These are phyloP conservation scores for Artemia sinica DNA, from an alignment of 2,888 invertebrate genomes.

Conservation along the genomic window DNA sequence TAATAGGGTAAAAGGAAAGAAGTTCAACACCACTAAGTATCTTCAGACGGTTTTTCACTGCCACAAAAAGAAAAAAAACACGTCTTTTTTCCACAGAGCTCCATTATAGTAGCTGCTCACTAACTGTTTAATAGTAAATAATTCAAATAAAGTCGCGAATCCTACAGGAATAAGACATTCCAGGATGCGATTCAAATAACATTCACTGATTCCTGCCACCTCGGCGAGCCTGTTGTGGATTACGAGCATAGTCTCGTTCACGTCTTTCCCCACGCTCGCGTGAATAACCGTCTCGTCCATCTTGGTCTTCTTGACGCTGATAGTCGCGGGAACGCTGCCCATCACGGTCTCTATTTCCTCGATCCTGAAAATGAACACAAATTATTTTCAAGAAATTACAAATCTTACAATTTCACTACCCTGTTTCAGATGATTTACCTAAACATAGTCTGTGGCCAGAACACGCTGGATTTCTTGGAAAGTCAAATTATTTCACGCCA, in stretches of 20 bases:
- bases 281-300: conserved; percentile 29
- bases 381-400: conserved; percentile 21
- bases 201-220: not conserved
- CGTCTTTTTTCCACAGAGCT: not conserved
- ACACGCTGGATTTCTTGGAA: no score
- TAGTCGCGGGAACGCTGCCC: conserved; percentile 17
- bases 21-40: conserved; percentile 13
- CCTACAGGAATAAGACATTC: not conserved
- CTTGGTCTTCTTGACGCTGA: conserved; percentile 10
- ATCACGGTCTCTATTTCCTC: conserved; percentile 20
- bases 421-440: no score
- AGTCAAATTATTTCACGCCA: no score
- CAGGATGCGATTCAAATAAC: not conserved
- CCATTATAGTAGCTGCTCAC: conserved; percentile 5
- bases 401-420: not conserved
- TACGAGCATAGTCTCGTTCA: not conserved
- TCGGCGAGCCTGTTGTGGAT: conserved; percentile 4
- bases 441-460: no score
- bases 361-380: conserved; percentile 16
- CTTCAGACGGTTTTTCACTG: not conserved
- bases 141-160: not conserved
- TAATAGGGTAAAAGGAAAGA: conserved; percentile 13
- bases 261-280: conserved; percentile 27
- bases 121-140: conserved; percentile 8
- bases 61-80: conserved; percentile 4